A percentile compares a stretch with the other conserved stretches of the same genome.
phyloP scores from a whole-genome alignment of 2,888 invertebrate genomes.

The Gymnosoma rotundatum region DNA sequence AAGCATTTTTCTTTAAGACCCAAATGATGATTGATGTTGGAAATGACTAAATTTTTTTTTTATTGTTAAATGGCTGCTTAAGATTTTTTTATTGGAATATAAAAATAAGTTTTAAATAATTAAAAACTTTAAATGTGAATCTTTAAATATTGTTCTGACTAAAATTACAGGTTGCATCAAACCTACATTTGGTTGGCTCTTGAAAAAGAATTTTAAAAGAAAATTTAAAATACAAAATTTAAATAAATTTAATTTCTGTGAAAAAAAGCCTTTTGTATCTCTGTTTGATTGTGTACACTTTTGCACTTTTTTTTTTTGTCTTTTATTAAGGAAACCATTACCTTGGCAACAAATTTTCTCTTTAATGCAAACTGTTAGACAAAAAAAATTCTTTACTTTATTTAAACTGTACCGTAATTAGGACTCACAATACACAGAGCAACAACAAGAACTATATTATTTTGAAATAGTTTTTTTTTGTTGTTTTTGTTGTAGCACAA shows the following conservation, averaged over 20 bases:
- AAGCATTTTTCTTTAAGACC: too few species aligned
- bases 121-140: background rate
- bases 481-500: slow-evolving; percentile 29
- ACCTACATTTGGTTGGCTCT: background rate
- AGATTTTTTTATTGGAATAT: too few species aligned
- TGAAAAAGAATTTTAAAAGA: background rate
- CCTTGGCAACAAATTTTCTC: slow-evolving; percentile 67
- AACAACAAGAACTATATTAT: background rate
- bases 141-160: background rate
- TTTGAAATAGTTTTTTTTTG: slow-evolving; percentile 28
- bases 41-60: too few species aligned
- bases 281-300: too few species aligned
- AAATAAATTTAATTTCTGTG: too few species aligned
- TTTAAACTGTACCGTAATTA: slow-evolving; percentile 68
- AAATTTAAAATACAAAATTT: too few species aligned
- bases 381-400: slow-evolving; percentile 4
- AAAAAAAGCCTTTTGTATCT: too few species aligned
- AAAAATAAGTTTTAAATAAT: background rate
- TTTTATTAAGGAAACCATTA: slow-evolving; percentile 56
- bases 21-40: too few species aligned
- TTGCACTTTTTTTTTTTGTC: background rate
- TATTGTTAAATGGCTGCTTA: too few species aligned
- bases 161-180: background rate
- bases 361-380: slow-evolving; percentile 32
- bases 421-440: slow-evolving; percentile 16